Evolutionary conservation across 2,797 vertebrate species (phyloP), one percentile per base, ranked within the genome.

Genomic region (Oryzias sinensis): DNA sequence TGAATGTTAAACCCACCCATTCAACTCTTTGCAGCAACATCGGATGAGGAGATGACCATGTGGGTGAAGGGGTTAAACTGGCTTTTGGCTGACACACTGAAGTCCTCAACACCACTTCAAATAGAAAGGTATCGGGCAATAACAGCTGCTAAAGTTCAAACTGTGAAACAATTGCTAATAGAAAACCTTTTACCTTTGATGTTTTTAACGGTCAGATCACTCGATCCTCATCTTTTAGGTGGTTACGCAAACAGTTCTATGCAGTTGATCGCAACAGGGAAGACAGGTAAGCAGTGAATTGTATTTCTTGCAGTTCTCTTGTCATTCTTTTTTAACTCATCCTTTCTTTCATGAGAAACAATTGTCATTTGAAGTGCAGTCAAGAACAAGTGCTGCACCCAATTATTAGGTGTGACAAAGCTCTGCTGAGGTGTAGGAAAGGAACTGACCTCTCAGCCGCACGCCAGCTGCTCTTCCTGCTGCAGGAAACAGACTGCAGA

Each of bases 171-270:
- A 0, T 18, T 43, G 17, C 47, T 14, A 41, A 49, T 29, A 40
- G n/a, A 51, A 3, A 0, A 1, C 0, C 15, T 53, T 14, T 3
- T 25, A 42, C 24, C 4, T 4, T 5, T 14, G 6, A 16, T 52
- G 14, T 7, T 58, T 17, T 41, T 9, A 4, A 5, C 62, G 6
- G 16, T 50, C 37, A 41, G 37, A 29, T 37, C 0, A 4, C 14
- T 50, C 29, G 14, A 43, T 33, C 49, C 15, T 17, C 29, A 14
- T 44, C 40, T 33, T 58, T 45, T 17, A 99, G 97, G 87, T 99
- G 97, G 97, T 91, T 99, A 68, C 92, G 97, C 54, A 99, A 99
- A 76, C 97, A 99, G 89, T 99, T 99, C 87, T 98, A 98, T 49
- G 93, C 95, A 0, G 90, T 97, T 47, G 95, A 98, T 76, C 94